phyloP scores from a whole-genome alignment of 2,888 invertebrate species.

The Xanthorhoe spadicearia region DNA sequence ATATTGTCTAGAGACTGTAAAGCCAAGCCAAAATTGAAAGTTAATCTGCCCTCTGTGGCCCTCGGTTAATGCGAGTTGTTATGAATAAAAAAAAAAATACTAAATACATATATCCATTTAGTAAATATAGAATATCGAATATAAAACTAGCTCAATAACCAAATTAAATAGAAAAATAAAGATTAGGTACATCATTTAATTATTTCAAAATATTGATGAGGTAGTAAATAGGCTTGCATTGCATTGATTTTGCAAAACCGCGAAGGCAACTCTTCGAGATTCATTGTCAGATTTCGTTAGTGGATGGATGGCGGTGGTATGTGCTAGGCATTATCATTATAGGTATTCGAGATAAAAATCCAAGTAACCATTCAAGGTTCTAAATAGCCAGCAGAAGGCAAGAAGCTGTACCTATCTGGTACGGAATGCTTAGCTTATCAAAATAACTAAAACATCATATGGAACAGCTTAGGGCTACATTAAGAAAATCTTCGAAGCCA shows the following conservation, averaged over 20 bases:
- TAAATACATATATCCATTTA: neutral
- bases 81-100: no score
- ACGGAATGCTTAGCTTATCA: slow-evolving; percentile 18
- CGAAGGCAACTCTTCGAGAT: neutral
- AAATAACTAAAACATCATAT: slow-evolving; percentile 57
- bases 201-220: slow-evolving; percentile 5
- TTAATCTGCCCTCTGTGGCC: neutral
- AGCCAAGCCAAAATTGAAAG: no score
- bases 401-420: slow-evolving; percentile 14
- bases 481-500: slow-evolving; percentile 95
- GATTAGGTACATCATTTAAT: neutral
- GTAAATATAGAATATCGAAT: neutral
- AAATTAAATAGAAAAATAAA: neutral
- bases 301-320: neutral
- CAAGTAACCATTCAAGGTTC: neutral
- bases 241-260: neutral
- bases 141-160: neutral
- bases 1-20: no score
- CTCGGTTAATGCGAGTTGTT: neutral
- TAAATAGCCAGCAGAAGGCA: neutral
- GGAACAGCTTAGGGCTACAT: slow-evolving; percentile 91
- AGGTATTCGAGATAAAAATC: neutral
- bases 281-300: neutral
- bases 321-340: neutral
- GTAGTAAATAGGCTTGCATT: slow-evolving; percentile 1